Base-by-base conservation (phyloP, 2,888 invertebrate genomes). In the Caenorhabditis virilis region DNA sequence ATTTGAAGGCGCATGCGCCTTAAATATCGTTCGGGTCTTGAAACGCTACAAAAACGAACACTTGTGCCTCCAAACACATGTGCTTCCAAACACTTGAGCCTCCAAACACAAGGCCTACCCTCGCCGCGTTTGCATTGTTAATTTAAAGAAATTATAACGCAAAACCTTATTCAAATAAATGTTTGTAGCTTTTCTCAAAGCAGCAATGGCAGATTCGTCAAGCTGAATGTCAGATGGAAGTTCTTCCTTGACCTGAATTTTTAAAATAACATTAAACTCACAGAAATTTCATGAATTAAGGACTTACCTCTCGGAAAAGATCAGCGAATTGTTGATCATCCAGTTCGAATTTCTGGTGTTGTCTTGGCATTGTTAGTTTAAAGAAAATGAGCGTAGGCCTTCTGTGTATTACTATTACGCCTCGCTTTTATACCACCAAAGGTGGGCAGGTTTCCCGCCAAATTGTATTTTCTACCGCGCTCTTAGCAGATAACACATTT, bases 311-410 rank as follows among this genome's bases (percentile, higher is more conserved):
- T 27, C 54, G 52, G 18, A 64, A 52, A 35, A 64, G 20, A 33
- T 58, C 54, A 0, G 50, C 42, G 43, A 64, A 64, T 27, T 64
- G 64, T 27, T 54, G 50, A 20, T 58, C 47, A 39, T 46, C 51
- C 9, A 60, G 54, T 72, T 57, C 58, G 72, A 58, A 66, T 77
- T 77, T 48, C 68, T 67, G 49, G 23, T 35, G 33, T 13, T 35
- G 33, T 30, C 22, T 47, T 47, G 33, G 30, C 30, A 6, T 9
- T 30, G 6, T 30, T 30, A 9, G 30, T 30, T 9, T 30, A 30
- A 30, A 18, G 11, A 16, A n/a, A 38, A 5, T 38, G 38, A 38
- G 13, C 39, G 20, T n/a, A 15, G 16, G 36, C 6, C 6, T 13
- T 6, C n/a, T 13, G 36, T 36, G 36, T 4, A n/a, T 15, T 15